A percentile compares a stretch with the other conserved stretches of the same genome.
These are phyloP conservation scores for Drosophila falleni DNA, from an alignment of 2,888 invertebrate genomes.

Conservation along the genomic window DNA sequence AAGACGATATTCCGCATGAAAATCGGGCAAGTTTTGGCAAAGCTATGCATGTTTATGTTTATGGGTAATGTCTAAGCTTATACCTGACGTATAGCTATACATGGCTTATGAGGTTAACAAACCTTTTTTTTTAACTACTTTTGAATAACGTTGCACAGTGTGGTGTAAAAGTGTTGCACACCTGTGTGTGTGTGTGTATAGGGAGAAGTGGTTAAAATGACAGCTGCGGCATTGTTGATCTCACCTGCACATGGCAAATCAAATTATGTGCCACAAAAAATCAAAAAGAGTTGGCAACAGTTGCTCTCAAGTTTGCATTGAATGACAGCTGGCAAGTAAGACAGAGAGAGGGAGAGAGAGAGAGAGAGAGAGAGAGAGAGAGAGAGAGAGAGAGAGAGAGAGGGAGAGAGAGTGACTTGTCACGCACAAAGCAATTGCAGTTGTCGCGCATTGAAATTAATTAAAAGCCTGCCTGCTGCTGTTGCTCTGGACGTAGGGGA, in stretches of 20 bases:
- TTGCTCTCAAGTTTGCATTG: constrained; percentile 50
- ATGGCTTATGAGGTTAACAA: too few species aligned
- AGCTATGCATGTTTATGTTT: too few species aligned
- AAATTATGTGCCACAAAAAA: constrained; percentile 58
- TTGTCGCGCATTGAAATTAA: constrained; percentile 66
- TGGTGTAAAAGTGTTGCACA: constrained; percentile 12
- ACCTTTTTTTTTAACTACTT: too few species aligned
- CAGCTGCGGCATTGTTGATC: constrained; percentile 38
- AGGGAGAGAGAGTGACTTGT: constrained; percentile 2
- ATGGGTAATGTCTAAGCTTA: too few species aligned
- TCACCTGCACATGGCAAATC: constrained; percentile 55
- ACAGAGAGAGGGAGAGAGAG: background rate
- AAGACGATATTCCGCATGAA: too few species aligned
- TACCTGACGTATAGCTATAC: too few species aligned
- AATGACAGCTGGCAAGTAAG: background rate
- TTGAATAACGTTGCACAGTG: constrained; percentile 10
- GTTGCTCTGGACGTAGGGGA: constrained; percentile 4
- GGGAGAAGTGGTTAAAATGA: background rate
- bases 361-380: background rate
- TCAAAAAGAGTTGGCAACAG: constrained; percentile 46
- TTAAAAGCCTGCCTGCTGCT: constrained; percentile 64
- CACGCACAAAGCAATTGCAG: constrained; percentile 57
- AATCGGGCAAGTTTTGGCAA: too few species aligned
- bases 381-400: background rate
- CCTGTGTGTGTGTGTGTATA: background rate